These are phyloP conservation scores for Andinoacara biseriatus DNA, from an alignment of 2,113 vertebrate genomes.

Conservation along the genomic window DNA sequence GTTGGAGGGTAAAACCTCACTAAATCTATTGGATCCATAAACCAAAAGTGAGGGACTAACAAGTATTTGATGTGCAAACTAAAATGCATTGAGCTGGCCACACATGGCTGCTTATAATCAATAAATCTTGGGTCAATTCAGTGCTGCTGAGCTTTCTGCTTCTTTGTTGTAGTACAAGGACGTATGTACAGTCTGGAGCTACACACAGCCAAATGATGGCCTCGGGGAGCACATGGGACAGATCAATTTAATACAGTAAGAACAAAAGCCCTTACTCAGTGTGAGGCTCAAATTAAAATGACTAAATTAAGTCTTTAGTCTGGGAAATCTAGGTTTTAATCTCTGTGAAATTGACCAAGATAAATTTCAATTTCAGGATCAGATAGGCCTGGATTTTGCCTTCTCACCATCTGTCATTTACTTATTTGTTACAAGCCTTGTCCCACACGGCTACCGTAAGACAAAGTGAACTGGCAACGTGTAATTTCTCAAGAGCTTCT, in stretches of 20 bases:
- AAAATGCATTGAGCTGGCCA: slow-evolving; percentile 16
- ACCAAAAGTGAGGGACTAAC: slow-evolving; percentile 10
- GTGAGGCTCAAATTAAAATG: not conserved
- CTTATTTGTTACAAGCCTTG: not conserved
- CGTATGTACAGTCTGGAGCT: not conserved
- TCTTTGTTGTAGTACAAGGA: slow-evolving; percentile 13
- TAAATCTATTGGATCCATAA: slow-evolving; percentile 34
- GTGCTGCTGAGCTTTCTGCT: slow-evolving; percentile 36
- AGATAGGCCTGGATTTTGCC: slow-evolving; percentile 5
- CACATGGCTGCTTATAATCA: slow-evolving; percentile 21
- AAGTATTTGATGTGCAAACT: slow-evolving; percentile 38
- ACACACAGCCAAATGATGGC: slow-evolving; percentile 13
- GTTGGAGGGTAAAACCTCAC: slow-evolving; percentile 21
- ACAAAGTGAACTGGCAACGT: not conserved
- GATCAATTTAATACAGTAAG: slow-evolving; percentile 12
- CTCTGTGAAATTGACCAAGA: slow-evolving; percentile 29
- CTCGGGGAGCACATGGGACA: slow-evolving; percentile 4
- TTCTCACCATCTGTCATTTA: not conserved
- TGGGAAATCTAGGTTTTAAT: slow-evolving; percentile 10
- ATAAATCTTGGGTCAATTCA: slow-evolving; percentile 32
- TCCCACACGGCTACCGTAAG: not conserved
- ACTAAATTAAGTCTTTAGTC: slow-evolving; percentile 11
- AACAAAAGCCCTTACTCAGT: not conserved
- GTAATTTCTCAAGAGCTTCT: not conserved
- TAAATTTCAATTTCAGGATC: not conserved